Evolutionary conservation across 2,113 vertebrate genomes (phyloP).

Genomic region (Tichodroma muraria): DNA sequence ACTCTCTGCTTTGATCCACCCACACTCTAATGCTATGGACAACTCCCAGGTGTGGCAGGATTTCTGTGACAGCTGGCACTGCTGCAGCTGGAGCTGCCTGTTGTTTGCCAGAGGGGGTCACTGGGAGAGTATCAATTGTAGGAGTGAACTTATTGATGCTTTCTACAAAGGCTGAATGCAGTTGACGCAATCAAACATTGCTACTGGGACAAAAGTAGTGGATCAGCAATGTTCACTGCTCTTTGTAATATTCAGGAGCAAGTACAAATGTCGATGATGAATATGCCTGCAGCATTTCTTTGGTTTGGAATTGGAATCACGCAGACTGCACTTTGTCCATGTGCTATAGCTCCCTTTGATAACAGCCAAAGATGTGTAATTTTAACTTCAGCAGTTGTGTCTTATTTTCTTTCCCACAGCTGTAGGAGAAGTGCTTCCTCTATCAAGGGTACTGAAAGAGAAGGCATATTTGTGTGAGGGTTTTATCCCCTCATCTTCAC

Average conservation of each 20-base stretch:
- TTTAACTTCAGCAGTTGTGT: not conserved
- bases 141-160: not conserved
- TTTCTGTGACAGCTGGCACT: not conserved
- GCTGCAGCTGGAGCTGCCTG: not conserved
- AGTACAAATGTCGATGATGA: not conserved
- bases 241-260: not conserved
- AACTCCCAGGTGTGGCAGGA: not conserved
- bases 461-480: not conserved
- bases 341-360: not conserved
- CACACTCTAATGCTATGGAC: not conserved
- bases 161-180: not conserved
- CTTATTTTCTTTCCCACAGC: conserved; percentile 50
- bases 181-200: not conserved
- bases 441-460: not conserved
- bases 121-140: not conserved
- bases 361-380: not conserved
- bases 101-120: not conserved
- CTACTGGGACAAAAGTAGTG: not conserved
- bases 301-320: not conserved
- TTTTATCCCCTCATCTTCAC: conserved; percentile 13
- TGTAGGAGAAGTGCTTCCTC: conserved; percentile 26
- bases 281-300: not conserved
- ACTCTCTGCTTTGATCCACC: not conserved
- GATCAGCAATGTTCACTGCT: not conserved
- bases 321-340: not conserved